These are phyloP conservation scores for Xanthostigma xanthostigma DNA, from an alignment of 2,888 invertebrate genomes.

Conservation along the genomic window DNA sequence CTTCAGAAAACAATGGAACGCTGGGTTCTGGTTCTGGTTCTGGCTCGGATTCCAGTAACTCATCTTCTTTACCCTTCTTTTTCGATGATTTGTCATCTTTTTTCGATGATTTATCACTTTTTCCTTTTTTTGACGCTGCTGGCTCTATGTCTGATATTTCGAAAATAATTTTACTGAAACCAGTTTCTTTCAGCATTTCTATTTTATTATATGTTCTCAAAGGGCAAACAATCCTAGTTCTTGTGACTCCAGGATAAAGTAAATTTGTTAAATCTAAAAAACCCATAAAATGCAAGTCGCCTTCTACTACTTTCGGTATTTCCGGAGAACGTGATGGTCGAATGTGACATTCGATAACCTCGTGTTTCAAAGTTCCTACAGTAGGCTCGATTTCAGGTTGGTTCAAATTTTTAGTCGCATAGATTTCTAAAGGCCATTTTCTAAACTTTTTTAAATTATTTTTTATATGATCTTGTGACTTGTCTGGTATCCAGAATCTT, in stretches of 20 bases:
- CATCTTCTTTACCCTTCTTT: constrained; percentile 4
- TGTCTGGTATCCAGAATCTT: constrained; percentile 17
- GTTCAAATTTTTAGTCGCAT: constrained; percentile 12
- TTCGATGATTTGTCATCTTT: constrained; percentile 3
- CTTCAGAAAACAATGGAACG: constrained; percentile 20
- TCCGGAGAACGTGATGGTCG: too few species aligned
- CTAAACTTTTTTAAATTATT: constrained; percentile 18
- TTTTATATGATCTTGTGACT: constrained; percentile 15
- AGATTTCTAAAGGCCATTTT: constrained; percentile 23
- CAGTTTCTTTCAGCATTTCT: constrained; percentile 20
- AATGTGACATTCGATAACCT: not conserved
- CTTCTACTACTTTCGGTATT: constrained; percentile 12
- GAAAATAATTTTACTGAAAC: constrained; percentile 23
- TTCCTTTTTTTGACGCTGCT: constrained; percentile 1
- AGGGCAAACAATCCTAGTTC: constrained; percentile 20
- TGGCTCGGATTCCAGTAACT: not conserved
- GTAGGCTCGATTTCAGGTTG: not conserved
- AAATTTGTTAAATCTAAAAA: constrained; percentile 22
- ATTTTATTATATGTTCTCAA: constrained; percentile 20
- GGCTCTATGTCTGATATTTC: constrained; percentile 15
- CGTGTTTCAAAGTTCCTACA: too few species aligned
- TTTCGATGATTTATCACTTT: not conserved
- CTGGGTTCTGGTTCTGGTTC: constrained; percentile 20
- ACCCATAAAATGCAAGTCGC: constrained; percentile 24
- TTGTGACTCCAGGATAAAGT: constrained; percentile 25